Evolutionary conservation across 2,797 vertebrate species (phyloP).

Genomic region (Helostoma temminkii): DNA sequence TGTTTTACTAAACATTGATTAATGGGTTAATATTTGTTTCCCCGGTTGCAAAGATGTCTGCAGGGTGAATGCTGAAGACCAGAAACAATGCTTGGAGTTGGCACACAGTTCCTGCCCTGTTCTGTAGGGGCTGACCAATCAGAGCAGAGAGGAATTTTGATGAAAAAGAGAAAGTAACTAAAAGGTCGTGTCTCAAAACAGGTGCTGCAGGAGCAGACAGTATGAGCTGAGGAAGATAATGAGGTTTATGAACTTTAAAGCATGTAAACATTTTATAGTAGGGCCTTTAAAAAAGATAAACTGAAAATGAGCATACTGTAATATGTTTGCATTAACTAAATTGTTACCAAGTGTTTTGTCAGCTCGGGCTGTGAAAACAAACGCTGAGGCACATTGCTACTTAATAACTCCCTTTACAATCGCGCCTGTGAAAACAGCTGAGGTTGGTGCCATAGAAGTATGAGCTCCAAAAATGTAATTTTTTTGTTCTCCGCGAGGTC

Average conservation of each 20-base stretch:
- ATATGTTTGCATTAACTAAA: conserved; percentile 5
- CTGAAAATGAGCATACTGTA: not conserved
- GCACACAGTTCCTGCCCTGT: too few species aligned
- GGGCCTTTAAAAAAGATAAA: too few species aligned
- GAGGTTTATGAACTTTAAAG: too few species aligned
- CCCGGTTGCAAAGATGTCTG: too few species aligned
- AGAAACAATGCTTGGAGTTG: too few species aligned
- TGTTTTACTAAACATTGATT: too few species aligned
- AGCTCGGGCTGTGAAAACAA: conserved; percentile 21
- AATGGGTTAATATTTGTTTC: too few species aligned
- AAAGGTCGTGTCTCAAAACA: not conserved
- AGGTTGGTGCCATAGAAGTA: conserved; percentile 15
- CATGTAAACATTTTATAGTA: not conserved
- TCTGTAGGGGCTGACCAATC: too few species aligned
- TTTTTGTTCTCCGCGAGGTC: conserved; percentile 55
- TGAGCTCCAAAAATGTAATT: conserved; percentile 13
- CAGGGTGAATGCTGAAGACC: too few species aligned
- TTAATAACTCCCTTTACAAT: conserved; percentile 40
- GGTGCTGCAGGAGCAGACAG: not conserved
- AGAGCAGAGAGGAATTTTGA: too few species aligned
- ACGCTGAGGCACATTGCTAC: conserved; percentile 15
- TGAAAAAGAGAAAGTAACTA: too few species aligned
- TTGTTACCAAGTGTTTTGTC: conserved; percentile 8
- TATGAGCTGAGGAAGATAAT: not conserved
- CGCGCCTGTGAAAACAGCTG: conserved; percentile 32